A percentile compares a stretch with the other conserved stretches of the same genome.
Evolutionary conservation across 2,113 vertebrate species (phyloP).

Genomic region (Heliornis fulica): DNA sequence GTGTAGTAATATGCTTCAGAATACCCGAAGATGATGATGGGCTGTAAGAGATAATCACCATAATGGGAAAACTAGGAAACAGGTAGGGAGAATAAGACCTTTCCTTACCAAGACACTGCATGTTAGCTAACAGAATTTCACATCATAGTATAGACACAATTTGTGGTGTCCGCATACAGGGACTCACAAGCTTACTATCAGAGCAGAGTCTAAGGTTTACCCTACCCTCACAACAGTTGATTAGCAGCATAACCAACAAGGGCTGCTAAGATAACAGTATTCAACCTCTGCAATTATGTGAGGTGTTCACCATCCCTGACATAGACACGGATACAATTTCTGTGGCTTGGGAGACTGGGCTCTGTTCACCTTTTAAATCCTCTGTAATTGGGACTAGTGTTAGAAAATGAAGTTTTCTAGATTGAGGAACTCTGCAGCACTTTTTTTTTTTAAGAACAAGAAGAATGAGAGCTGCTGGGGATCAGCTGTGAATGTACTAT

Average conservation of each 20-base stretch:
- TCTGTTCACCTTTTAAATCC: not conserved
- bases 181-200: not conserved
- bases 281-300: not conserved
- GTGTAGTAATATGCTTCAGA: not conserved
- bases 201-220: not conserved
- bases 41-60: not conserved
- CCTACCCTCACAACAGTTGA: not conserved
- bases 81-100: not conserved
- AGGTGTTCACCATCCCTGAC: not conserved
- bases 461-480: not conserved
- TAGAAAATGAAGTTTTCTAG: slow-evolving; percentile 17
- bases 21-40: not conserved
- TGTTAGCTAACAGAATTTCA: not conserved
- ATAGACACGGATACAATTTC: not conserved
- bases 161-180: not conserved
- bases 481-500: slow-evolving; percentile 27
- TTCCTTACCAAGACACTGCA: not conserved
- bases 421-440: not conserved
- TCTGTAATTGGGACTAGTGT: not conserved
- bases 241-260: not conserved
- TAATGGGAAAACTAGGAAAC: not conserved
- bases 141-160: not conserved
- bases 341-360: not conserved
- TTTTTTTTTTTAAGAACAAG: not conserved
- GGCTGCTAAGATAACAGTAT: not conserved